Evolutionary conservation across 2,797 vertebrate genomes (phyloP).

Genomic region (Onychomys leucogaster): DNA sequence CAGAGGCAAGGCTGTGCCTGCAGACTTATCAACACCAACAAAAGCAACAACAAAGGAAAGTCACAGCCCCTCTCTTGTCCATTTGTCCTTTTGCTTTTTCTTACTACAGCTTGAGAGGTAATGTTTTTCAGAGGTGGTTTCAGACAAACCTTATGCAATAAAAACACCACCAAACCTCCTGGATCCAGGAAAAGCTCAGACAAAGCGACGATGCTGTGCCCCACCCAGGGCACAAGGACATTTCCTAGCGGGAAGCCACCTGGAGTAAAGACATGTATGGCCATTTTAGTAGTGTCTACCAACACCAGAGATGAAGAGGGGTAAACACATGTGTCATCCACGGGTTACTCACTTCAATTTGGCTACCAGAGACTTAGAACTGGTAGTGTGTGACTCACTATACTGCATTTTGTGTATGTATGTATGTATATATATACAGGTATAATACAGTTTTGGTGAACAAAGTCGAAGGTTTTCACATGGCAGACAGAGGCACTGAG

Average conservation of each 20-base stretch:
- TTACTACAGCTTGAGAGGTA: slow-evolving; percentile 32
- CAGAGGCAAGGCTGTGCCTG: slow-evolving; percentile 60
- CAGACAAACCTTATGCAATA: not conserved
- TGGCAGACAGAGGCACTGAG: slow-evolving; percentile 90
- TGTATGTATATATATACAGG: slow-evolving; percentile 57
- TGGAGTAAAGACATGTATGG: not conserved
- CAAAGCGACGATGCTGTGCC: not conserved
- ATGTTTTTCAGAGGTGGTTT: slow-evolving; percentile 5
- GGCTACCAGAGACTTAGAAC: slow-evolving; percentile 42
- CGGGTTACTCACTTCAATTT: slow-evolving; percentile 58
- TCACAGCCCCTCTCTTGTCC: slow-evolving; percentile 46
- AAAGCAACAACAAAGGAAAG: not conserved
- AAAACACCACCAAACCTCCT: slow-evolving; percentile 3
- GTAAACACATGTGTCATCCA: not conserved
- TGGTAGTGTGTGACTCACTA: slow-evolving; percentile 34
- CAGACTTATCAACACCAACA: slow-evolving; percentile 57
- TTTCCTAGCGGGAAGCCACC: not conserved
- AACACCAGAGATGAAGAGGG: slow-evolving; percentile 1
- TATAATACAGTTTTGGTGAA: slow-evolving; percentile 84
- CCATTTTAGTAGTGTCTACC: not conserved
- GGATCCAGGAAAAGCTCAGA: slow-evolving; percentile 8
- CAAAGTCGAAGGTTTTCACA: slow-evolving; percentile 84
- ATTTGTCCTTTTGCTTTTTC: not conserved
- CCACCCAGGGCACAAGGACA: not conserved
- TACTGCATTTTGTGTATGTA: slow-evolving; percentile 70